A percentile compares a stretch with the other conserved stretches of the same genome.
These are phyloP conservation scores for Tauraco hartlaubi DNA, from an alignment of 2,797 vertebrate species.

Conservation along the genomic window DNA sequence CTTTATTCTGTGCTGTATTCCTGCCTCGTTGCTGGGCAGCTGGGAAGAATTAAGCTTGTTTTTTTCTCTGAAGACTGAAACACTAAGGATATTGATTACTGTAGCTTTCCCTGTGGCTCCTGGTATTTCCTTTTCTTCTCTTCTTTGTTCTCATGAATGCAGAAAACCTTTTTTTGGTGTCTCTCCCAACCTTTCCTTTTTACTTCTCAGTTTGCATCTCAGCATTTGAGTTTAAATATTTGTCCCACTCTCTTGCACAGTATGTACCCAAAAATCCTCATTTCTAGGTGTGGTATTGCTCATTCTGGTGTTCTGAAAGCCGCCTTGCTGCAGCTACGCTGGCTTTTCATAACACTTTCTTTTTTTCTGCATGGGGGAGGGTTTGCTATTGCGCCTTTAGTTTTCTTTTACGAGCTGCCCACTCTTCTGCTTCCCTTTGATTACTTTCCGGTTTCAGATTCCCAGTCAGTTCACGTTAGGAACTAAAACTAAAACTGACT, in stretches of 20 bases:
- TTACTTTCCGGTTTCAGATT: constrained; percentile 26
- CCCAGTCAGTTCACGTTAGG: fast-evolving
- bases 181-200: neutral
- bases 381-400: neutral
- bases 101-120: neutral
- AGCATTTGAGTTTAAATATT: neutral
- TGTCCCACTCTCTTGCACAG: fast-evolving
- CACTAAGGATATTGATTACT: neutral
- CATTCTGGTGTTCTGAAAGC: neutral
- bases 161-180: neutral
- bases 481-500: neutral
- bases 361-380: neutral
- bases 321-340: neutral
- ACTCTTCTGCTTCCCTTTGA: neutral
- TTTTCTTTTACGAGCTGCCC: neutral
- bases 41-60: neutral
- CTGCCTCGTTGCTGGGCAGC: neutral
- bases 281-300: neutral
- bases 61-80: neutral
- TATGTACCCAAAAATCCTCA: neutral
- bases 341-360: neutral
- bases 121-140: neutral
- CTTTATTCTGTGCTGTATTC: neutral
- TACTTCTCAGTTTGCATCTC: neutral
- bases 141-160: neutral